phyloP scores from a whole-genome alignment of 2,113 vertebrate genomes.

The Ciconia boyciana region DNA sequence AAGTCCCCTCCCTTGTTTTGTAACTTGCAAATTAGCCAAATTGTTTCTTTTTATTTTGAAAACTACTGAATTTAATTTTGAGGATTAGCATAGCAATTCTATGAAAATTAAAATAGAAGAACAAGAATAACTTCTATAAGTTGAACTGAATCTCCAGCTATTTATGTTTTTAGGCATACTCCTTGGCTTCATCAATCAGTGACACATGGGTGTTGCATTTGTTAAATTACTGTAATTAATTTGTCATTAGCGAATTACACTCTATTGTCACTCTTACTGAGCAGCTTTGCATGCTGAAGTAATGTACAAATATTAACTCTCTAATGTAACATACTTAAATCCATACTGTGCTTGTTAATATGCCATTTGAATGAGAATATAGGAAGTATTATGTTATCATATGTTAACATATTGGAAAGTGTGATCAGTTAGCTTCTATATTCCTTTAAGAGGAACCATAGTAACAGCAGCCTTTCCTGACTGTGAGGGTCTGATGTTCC shows the following conservation, averaged over 20 bases:
- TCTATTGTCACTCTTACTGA: slow-evolving; percentile 33
- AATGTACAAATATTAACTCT: not conserved
- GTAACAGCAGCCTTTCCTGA: not conserved
- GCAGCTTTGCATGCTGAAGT: not conserved
- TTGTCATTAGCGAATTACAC: slow-evolving; percentile 22
- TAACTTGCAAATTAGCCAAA: slow-evolving; percentile 4
- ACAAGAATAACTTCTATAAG: not conserved
- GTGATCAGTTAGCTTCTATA: not conserved
- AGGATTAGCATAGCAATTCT: not conserved
- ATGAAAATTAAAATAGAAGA: not conserved
- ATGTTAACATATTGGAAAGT: not conserved
- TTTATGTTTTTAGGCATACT: slow-evolving; percentile 19
- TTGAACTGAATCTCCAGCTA: not conserved
- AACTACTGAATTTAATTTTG: not conserved
- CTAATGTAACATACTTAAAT: not conserved
- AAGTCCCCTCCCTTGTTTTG: slow-evolving; percentile 43
- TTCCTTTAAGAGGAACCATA: not conserved
- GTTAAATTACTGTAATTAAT: slow-evolving; percentile 36
- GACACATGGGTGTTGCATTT: not conserved
- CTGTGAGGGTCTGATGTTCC: not conserved
- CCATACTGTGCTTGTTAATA: not conserved
- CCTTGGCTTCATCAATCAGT: slow-evolving; percentile 12
- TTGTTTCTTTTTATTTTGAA: slow-evolving; percentile 15
- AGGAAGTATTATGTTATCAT: not conserved
- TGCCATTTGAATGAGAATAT: not conserved